Conservation (phyloP, 2,888 invertebrate genomes). For the Drosophila greeni region DNA sequence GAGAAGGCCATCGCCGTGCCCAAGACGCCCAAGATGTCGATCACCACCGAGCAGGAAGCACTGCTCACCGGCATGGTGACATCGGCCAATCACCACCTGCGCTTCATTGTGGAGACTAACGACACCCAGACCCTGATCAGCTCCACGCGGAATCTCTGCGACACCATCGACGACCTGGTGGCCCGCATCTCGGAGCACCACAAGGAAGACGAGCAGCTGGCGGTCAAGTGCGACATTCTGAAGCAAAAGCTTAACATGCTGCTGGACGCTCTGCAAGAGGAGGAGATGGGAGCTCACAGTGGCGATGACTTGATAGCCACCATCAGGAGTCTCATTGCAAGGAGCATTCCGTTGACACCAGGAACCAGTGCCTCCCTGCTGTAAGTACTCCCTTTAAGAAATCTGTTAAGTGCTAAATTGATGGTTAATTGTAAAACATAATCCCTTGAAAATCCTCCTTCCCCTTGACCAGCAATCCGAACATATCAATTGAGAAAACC, state of each 20-base stretch:
- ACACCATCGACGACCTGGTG: constrained; percentile 88
- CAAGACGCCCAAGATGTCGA: constrained; percentile 80
- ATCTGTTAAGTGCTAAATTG: not conserved
- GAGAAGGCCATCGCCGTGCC: constrained; percentile 85
- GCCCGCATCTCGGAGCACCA: constrained; percentile 82
- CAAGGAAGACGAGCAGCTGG: constrained; percentile 82
- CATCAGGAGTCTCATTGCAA: constrained; percentile 72
- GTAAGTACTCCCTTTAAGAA: constrained; percentile 44
- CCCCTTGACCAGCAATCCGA: constrained; percentile 66
- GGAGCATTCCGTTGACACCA: constrained; percentile 57
- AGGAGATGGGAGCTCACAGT: constrained; percentile 80
- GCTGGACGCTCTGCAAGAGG: constrained; percentile 85
- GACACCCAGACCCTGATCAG: constrained; percentile 85
- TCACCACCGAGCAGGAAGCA: constrained; percentile 80
- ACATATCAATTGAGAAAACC: constrained; percentile 80
- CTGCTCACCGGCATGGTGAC: constrained; percentile 85
- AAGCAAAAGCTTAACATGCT: constrained; percentile 87
- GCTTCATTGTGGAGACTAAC: constrained; percentile 91
- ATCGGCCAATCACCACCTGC: constrained; percentile 87
- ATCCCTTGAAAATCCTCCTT: not conserved
- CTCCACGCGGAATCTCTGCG: constrained; percentile 87
- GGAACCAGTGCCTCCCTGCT: constrained; percentile 54
- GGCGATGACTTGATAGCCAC: constrained; percentile 77
- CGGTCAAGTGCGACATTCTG: constrained; percentile 85
- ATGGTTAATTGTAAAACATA: not conserved